Conservation (phyloP, 2,888 invertebrate species). For the Stenolophus ochropezus region DNA sequence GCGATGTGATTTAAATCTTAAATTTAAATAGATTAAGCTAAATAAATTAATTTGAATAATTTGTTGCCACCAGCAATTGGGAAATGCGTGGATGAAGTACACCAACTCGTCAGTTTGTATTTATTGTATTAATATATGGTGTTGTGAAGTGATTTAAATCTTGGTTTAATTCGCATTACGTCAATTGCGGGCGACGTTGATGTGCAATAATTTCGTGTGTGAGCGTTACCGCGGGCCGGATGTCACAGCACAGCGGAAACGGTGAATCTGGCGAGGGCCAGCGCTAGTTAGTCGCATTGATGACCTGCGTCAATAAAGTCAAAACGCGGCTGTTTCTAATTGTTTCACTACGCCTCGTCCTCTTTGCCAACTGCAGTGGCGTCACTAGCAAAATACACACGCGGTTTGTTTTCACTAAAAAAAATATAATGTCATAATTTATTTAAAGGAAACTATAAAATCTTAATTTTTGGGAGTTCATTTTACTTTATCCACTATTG, state of each 20-base stretch:
- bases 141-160: constrained; percentile 4
- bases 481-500: too few relatives aligned
- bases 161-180: constrained; percentile 18
- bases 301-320: not conserved
- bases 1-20: too few relatives aligned
- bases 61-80: too few relatives aligned
- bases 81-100: too few relatives aligned
- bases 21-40: too few relatives aligned
- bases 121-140: not conserved
- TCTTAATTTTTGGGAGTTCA: too few relatives aligned
- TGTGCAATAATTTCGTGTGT: constrained; percentile 36
- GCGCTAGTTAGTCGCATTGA: not conserved
- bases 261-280: constrained; percentile 8
- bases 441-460: too few relatives aligned
- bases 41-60: too few relatives aligned
- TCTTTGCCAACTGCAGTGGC: too few relatives aligned
- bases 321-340: not conserved
- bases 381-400: too few relatives aligned
- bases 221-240: constrained; percentile 13
- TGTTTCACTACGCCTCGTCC: not conserved
- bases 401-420: too few relatives aligned
- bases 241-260: constrained; percentile 24
- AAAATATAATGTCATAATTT: too few relatives aligned
- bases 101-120: not conserved
- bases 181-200: constrained; percentile 19